phyloP scores from a whole-genome alignment of 1,140 invertebrate genomes.

The Muscidifurax raptorellus region DNA sequence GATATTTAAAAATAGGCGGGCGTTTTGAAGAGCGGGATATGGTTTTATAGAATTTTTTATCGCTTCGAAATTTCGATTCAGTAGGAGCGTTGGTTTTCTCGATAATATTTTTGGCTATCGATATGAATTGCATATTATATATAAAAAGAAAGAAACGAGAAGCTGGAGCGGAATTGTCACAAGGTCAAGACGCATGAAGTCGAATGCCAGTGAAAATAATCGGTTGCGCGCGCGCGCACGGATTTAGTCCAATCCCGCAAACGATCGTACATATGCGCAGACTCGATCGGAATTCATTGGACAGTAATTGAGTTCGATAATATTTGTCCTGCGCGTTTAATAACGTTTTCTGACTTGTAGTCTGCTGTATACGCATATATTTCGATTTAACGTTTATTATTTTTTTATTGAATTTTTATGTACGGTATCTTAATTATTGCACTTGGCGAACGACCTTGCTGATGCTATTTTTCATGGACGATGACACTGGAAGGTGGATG shows the following conservation, averaged over 20 bases:
- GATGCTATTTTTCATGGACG: not conserved
- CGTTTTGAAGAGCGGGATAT: not conserved
- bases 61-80: not conserved
- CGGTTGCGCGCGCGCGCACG: not conserved
- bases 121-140: too few relatives aligned
- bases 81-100: not conserved
- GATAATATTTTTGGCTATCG: too few relatives aligned
- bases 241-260: not conserved
- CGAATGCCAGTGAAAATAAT: slow-evolving; percentile 41
- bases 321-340: not conserved
- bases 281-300: slow-evolving; percentile 5
- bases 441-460: not conserved
- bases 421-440: not conserved
- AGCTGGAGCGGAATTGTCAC: slow-evolving; percentile 35
- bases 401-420: not conserved
- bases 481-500: slow-evolving; percentile 8
- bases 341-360: not conserved
- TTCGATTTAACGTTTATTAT: not conserved
- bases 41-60: not conserved
- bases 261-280: not conserved
- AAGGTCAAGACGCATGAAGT: slow-evolving; percentile 22
- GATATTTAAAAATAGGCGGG: slow-evolving; percentile 37
- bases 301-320: not conserved
- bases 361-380: too few relatives aligned
- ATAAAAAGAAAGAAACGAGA: not conserved